Base-by-base conservation (phyloP, 1,140 invertebrate genomes). In the Meloidogyne exigua region DNA sequence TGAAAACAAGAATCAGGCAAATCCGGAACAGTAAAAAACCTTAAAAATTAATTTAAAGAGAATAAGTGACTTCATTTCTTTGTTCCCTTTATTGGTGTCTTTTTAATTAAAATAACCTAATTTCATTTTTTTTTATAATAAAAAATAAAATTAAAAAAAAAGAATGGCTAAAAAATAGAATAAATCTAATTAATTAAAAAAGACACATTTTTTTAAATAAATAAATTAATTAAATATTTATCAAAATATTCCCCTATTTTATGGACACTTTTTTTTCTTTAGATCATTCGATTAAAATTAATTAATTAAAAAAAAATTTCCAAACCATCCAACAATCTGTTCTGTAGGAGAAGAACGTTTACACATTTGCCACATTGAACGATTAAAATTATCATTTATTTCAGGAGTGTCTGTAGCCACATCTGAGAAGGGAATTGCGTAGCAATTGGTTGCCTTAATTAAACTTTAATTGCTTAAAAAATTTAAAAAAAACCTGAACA, bases 351-450 rank as follows among this genome's bases (percentile, higher is more conserved):
- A 76, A 18, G 84, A 81, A 62, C 81, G 80, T 42, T 83, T 82
- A 23, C 76, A 70, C 42, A 82, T 75, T 26, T 82, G 76, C 25
- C 78, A 79, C 84, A 86, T 86, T 75, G 80, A 72, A 26, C 77
- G 49, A 68, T 86, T 87, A 73, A 87, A 87, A 32, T 74, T 66
- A 68, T 87, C 85, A 32, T 86, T 86, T 12, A 86, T 72, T 62
- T 87, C 85, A 21, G 76, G 76, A 18, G 71, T 72, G 32, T 82
- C 82, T 12, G 64, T 74, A 42, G 63, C 81, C 4, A 75, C 68
- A 70, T 87, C 84, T 66, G 77, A 81, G 76, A 86, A 86, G 2
- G 84, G 84, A 71, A 86, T 86, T 5, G 85, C 76, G 73, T 87
- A 86, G 66, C 84, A 86, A 64, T 86, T 87, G 0, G 84, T 86